phyloP scores from a whole-genome alignment of 2,888 invertebrate genomes.

The Clistopyga incitator region DNA sequence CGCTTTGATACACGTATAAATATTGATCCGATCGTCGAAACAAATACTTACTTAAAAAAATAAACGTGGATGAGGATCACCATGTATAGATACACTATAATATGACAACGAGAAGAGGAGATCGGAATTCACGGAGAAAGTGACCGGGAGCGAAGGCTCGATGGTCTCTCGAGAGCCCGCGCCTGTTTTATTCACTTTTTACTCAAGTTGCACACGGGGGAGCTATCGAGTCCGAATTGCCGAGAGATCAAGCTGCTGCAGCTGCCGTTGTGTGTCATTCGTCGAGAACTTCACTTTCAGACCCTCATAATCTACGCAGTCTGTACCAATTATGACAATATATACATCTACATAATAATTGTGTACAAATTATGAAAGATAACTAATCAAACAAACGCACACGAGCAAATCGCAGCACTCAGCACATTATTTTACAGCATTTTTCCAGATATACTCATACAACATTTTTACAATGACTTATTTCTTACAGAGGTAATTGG shows the following conservation, averaged over 20 bases:
- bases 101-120: conserved; percentile 70
- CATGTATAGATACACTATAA: conserved; percentile 63
- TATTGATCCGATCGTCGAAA: neutral
- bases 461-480: no score
- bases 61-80: neutral
- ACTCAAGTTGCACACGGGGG: conserved; percentile 49
- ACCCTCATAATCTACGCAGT: neutral
- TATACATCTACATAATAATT: neutral
- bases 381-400: no score
- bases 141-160: conserved; percentile 60
- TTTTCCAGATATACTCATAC: no score
- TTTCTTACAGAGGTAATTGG: neutral
- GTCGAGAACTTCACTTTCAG: neutral
- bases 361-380: no score
- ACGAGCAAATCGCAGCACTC: no score
- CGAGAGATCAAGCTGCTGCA: conserved; percentile 36
- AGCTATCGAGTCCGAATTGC: conserved; percentile 52
- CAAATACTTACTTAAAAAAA: neutral
- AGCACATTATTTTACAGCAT: no score
- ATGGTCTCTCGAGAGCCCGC: conserved; percentile 37
- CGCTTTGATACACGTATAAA: neutral
- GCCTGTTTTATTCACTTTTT: conserved; percentile 62
- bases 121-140: conserved; percentile 72
- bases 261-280: conserved; percentile 45
- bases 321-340: neutral